phyloP scores from a whole-genome alignment of 2,888 invertebrate species.

The Amphipyra berbera region DNA sequence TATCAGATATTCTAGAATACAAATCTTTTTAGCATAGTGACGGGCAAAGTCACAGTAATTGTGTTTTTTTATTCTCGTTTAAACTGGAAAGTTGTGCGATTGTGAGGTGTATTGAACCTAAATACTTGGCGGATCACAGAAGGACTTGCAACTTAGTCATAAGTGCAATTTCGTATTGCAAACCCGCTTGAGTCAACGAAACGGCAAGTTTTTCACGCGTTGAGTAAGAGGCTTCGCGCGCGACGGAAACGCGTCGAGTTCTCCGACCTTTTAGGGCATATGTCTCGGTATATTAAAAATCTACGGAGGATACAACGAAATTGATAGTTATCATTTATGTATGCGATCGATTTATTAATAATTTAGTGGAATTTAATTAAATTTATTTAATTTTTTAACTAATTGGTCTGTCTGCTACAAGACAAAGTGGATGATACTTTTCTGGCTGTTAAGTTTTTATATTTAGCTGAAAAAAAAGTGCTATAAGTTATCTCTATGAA shows the following conservation, averaged over 20 bases:
- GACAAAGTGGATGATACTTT: too few species aligned
- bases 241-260: constrained; percentile 68
- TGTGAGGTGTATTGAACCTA: constrained; percentile 18
- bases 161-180: constrained; percentile 62
- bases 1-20: constrained; percentile 8
- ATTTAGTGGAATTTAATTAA: not conserved
- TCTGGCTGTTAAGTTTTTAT: too few species aligned
- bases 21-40: not conserved
- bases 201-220: constrained; percentile 76
- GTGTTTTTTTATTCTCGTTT: constrained; percentile 4
- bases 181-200: constrained; percentile 62
- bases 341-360: constrained; percentile 5
- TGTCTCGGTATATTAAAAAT: constrained; percentile 33
- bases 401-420: too few species aligned
- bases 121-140: constrained; percentile 11
- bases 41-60: not conserved
- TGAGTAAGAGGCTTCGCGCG: constrained; percentile 67
- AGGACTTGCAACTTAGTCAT: constrained; percentile 40
- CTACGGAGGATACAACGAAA: constrained; percentile 34
- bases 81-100: constrained; percentile 9
- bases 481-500: too few species aligned
- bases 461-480: too few species aligned
- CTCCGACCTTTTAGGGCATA: constrained; percentile 72
- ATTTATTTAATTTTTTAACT: too few species aligned
- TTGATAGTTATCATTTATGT: constrained; percentile 14